Base-by-base conservation (phyloP, 2,113 vertebrate genomes). In the Sylvietta virens region DNA sequence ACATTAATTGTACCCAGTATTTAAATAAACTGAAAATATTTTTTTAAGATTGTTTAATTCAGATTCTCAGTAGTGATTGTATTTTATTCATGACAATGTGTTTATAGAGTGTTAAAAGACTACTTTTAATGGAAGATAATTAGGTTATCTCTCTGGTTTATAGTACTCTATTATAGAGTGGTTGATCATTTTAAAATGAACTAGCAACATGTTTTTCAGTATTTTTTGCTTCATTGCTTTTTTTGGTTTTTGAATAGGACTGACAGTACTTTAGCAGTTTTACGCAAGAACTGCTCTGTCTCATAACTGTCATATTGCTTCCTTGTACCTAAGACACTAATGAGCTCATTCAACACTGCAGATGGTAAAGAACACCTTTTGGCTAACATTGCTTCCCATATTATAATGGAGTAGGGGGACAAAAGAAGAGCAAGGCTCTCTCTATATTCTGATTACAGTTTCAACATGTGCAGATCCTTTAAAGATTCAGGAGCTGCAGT, bases 61-160 rank as follows among this genome's bases (percentile, higher is more conserved):
- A 86, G 4, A 37, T 45, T 57, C 54, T 77, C 35, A 5, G 5
- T 57, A 80, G 15, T 65, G 4, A 5, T 85, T 88, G 11, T 6
- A 26, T 77, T 83, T 81, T 86, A 19, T 70, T 86, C 7, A 47
- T 15, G 5, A 35, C 7, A 67, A 18, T 40, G 42, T 47, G 18
- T 62, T 74, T 39, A 19, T 47, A 51, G 47, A 0, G 0, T 39
- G 3, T 37, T 28, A 60, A 82, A 82, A 72, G 1, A 3, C 21
- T n/a, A 10, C 45, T 92, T 72, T 70, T 73, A 73, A 40, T 61
- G 26, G 18, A 42, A 83, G 4, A 57, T 13, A 72, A 60, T 47
- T 40, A 56, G 1, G 15, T 61, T 16, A 33, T 56, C 6, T 57
- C 21, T 71, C 14, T 45, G 15, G 5, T 39, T 80, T 80, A 18